Base-by-base conservation (phyloP, 2,888 invertebrate species). In the Cryptophagus acutangulus region DNA sequence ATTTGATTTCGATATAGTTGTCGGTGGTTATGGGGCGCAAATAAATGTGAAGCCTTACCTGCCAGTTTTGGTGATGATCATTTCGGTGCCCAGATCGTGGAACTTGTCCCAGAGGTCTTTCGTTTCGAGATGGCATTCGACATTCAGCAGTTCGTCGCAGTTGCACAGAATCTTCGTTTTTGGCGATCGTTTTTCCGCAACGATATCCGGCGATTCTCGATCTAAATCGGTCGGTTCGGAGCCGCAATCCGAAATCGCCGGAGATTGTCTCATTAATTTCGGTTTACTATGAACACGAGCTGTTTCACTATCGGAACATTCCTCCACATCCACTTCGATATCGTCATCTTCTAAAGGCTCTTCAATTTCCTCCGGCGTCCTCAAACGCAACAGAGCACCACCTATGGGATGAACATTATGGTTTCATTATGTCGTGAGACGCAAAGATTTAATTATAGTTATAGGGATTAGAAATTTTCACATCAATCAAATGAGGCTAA, bases 11-110 rank as follows among this genome's bases (percentile, higher is more conserved):
- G 24, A 20, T 20, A 8, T 20, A 20, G 6, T 20, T 6, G 24
- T 20, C n/a, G 24, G 24, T 8, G 24, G n/a, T n/a, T n/a, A n/a
- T n/a, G n/a, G 24, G 24, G 24, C n/a, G 24, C 24, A 9, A 20
- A 14, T 30, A 33, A 37, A 45, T 14, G 3, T 35, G 6, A 56
- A 69, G 65, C 64, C 77, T 71, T 65, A 85, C 85, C 86, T 77
- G 65, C 87, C 87, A 43, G 84, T 84, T 69, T 87, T 87, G 8
- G 87, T 87, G 69, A 87, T 87, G 69, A 87, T 87, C 87, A 87
- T 87, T 71, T 87, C 86, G 1, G 86, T 87, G 17, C 84, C 84
- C 43, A 87, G 73, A 57, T 79, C 79, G 65, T 79, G 77, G 70
- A 87, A 87, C 67, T 86, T 85, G 67, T 84, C 82, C 87, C 87